Conservation (phyloP, 2,113 vertebrate genomes). For the Sceloporus undulatus region DNA sequence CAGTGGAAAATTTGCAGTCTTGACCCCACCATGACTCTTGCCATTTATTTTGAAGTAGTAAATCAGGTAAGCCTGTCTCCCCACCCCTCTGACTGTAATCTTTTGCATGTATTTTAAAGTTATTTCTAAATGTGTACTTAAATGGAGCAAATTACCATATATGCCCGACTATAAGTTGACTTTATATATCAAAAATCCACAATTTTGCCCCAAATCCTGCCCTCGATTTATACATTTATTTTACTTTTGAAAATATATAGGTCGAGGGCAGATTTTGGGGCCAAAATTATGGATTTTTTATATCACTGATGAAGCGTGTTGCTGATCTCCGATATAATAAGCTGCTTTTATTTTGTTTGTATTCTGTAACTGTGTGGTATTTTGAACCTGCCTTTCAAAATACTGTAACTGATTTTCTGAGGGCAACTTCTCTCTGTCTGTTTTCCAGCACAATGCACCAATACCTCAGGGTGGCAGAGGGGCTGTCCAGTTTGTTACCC, state of each 20-base stretch:
- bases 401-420: neutral
- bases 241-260: too few species aligned
- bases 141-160: neutral
- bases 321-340: neutral
- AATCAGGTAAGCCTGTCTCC: constrained; percentile 87
- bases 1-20: constrained; percentile 96
- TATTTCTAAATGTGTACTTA: neutral
- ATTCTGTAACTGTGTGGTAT: neutral
- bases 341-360: neutral
- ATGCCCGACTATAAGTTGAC: too few species aligned
- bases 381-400: neutral
- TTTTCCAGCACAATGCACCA: constrained; percentile 91
- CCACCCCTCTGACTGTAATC: neutral
- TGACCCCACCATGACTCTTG: constrained; percentile 89
- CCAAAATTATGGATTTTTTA: too few species aligned
- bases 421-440: constrained; percentile 27
- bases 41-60: constrained; percentile 94
- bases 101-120: neutral
- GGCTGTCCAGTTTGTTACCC: constrained; percentile 94
- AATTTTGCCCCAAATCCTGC: too few species aligned
- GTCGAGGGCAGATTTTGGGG: too few species aligned
- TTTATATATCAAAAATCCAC: too few species aligned
- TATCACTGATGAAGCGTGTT: neutral
- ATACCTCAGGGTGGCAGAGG: constrained; percentile 95
- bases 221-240: too few species aligned